Base-by-base conservation (phyloP, 2,113 vertebrate genomes). In the Motacilla alba region DNA sequence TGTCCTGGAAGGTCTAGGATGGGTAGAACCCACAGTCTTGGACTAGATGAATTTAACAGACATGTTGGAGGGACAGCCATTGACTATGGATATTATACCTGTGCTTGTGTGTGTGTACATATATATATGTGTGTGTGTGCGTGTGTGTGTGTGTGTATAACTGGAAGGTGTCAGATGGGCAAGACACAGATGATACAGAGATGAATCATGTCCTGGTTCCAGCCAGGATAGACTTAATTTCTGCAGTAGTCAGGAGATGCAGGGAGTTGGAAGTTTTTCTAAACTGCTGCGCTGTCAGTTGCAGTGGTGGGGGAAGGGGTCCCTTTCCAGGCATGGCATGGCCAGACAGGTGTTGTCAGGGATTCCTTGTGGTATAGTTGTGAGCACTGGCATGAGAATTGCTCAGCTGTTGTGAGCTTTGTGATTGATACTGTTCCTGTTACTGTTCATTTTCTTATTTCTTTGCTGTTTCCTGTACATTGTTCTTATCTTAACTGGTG, bases 361-460 rank as follows among this genome's bases (percentile, higher is more conserved):
- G 31, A 7, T 2, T 55, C 41, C 9, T 4, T 47, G 35, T 2
- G 2, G 15, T 30, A 2, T 0, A 2, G 15, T 2, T 37, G n/a
- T 10, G 30, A 79, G 41, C 20, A 11, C 24, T 35, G 13, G 6
- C n/a, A 11, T 6, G 30, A 47, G 35, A 43, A 35, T 26, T 35
- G 7, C 43, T 49, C 59, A 9, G 11, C 20, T 73, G 17, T 4
- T 64, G 18, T 19, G 22, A 1, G 0, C 12, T 43, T 50, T 58
- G 14, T 6, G 24, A 33, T 33, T 52, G 33, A 44, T 24, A 20
- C 11, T 64, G 17, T 10, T 63, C 9, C 19, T 50, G 11, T 35
- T 58, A 1, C 35, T 23, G 18, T 11, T 50, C 4, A 12, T 43
- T 59, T 46, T 24, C 52, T n/a, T 67, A 44, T 39, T 59, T 52